phyloP scores from a whole-genome alignment of 2,888 invertebrate species.

The Heliconius hortense region DNA sequence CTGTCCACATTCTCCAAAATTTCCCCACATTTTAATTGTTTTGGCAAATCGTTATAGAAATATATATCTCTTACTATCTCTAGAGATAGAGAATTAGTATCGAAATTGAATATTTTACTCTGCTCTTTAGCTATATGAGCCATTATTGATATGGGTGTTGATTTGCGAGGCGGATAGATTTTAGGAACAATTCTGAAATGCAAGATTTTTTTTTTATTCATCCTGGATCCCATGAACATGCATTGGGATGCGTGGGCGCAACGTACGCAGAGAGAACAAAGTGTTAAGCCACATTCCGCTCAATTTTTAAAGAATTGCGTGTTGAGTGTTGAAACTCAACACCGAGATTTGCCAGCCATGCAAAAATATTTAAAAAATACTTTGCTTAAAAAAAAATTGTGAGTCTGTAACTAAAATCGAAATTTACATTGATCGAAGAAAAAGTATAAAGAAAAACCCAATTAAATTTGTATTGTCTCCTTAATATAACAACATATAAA shows the following conservation, averaged over 20 bases:
- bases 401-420: too few relatives aligned
- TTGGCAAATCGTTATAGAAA: constrained; percentile 68
- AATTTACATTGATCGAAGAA: too few relatives aligned
- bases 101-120: constrained; percentile 57
- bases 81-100: constrained; percentile 53
- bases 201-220: not conserved
- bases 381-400: too few relatives aligned
- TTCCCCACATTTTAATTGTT: constrained; percentile 53
- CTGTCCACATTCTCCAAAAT: constrained; percentile 45
- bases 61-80: constrained; percentile 65
- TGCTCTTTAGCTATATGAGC: constrained; percentile 57
- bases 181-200: constrained; percentile 63
- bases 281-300: not conserved
- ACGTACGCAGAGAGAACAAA: not conserved
- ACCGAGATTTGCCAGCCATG: not conserved
- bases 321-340: not conserved
- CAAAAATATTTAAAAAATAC: too few relatives aligned
- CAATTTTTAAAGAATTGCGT: not conserved
- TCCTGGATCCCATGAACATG: too few relatives aligned
- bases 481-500: not conserved
- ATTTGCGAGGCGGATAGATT: constrained; percentile 55
- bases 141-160: constrained; percentile 59
- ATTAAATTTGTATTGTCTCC: too few relatives aligned
- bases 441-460: too few relatives aligned
- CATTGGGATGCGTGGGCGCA: too few relatives aligned